Evolutionary conservation across 1,140 invertebrate genomes (phyloP).

Genomic region (Drosophila bifasciata): DNA sequence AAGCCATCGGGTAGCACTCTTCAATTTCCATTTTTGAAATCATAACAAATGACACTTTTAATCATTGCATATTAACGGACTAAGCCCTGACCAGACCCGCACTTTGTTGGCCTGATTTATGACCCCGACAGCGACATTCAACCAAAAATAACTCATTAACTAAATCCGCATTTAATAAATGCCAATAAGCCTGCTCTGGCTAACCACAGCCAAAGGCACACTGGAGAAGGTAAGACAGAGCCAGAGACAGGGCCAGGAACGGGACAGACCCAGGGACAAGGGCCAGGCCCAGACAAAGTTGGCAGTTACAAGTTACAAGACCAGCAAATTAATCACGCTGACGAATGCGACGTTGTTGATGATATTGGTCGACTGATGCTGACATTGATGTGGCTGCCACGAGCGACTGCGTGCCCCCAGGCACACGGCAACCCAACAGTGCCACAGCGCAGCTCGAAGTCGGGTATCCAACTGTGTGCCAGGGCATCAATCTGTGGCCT

Average conservation of each 20-base stretch:
- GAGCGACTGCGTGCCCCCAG: slow-evolving; percentile 25
- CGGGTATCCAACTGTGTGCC: slow-evolving; percentile 52
- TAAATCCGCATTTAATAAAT: slow-evolving; percentile 83
- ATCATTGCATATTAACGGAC: slow-evolving; percentile 79
- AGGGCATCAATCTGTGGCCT: slow-evolving; percentile 57
- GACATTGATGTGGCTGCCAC: slow-evolving; percentile 79
- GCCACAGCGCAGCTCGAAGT: background rate
- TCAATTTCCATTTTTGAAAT: slow-evolving; percentile 35
- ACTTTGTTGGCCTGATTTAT: slow-evolving; percentile 65
- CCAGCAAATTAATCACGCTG: slow-evolving; percentile 78
- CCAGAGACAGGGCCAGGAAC: background rate
- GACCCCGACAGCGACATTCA: slow-evolving; percentile 61
- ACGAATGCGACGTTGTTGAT: slow-evolving; percentile 78
- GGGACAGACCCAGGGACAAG: slow-evolving; percentile 7
- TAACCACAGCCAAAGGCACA: slow-evolving; percentile 28
- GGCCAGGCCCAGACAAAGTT: slow-evolving; percentile 22
- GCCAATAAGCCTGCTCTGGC: slow-evolving; percentile 33
- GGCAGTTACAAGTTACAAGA: slow-evolving; percentile 64
- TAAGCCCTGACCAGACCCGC: slow-evolving; percentile 60
- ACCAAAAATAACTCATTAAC: slow-evolving; percentile 76
- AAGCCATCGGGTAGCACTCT: slow-evolving; percentile 3
- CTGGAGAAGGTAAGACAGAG: slow-evolving; percentile 26
- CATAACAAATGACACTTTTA: slow-evolving; percentile 79
- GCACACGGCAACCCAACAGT: background rate
- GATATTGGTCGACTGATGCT: slow-evolving; percentile 82